A percentile compares a stretch with the other conserved stretches of the same genome.
Conservation (phyloP, 2,797 vertebrate genomes). For the Lerista edwardsae region DNA sequence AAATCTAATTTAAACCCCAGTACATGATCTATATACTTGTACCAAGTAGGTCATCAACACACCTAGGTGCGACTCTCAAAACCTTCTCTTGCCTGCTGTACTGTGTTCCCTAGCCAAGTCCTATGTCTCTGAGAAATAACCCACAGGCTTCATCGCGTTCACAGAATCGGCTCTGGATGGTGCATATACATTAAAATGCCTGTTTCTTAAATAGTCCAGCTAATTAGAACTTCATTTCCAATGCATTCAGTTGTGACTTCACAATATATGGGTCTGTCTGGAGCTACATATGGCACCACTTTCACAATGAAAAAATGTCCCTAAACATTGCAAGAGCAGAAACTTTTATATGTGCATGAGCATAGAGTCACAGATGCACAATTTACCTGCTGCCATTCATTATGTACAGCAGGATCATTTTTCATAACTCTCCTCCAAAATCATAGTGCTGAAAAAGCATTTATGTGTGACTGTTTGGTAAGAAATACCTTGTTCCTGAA, state of each 20-base stretch:
- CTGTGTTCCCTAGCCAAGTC: background rate
- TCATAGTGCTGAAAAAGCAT: background rate
- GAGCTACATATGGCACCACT: background rate
- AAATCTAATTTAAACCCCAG: background rate
- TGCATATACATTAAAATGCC: background rate
- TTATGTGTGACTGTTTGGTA: background rate
- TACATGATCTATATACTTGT: background rate
- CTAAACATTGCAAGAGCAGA: too few relatives aligned
- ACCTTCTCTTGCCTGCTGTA: too few relatives aligned
- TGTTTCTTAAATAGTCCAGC: background rate
- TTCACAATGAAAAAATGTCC: background rate
- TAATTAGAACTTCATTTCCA: background rate
- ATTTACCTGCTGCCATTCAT: background rate
- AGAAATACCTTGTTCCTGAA: background rate
- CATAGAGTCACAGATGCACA: background rate
- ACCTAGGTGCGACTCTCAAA: background rate
- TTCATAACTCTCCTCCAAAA: background rate
- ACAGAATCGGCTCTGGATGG: background rate
- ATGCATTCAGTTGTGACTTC: background rate
- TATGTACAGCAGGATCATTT: background rate
- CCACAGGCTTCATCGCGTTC: background rate
- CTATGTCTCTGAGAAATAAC: background rate
- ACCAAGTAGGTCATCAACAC: background rate
- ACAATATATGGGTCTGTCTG: too few relatives aligned
- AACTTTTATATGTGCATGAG: background rate